Evolutionary conservation across 2,888 invertebrate genomes (phyloP), one percentile per base, ranked within the genome.

Genomic region (Clepsis dumicolana): DNA sequence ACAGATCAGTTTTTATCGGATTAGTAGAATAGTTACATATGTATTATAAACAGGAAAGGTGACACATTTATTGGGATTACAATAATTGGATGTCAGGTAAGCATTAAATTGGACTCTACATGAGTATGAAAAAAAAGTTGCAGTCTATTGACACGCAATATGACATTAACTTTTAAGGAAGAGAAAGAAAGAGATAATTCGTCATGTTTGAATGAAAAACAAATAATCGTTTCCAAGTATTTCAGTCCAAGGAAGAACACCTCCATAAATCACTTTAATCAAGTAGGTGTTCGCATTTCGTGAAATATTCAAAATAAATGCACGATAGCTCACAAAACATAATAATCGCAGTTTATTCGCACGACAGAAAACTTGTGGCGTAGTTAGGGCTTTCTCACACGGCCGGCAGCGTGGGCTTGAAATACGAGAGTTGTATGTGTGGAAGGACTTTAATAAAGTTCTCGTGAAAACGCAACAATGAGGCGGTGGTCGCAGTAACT

Each of bases 391-490:
- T 77, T 67, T 52, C 66, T 70, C 68, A 64, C 61, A 68, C 67
- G 74, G 63, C 54, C 69, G 71, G 72, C 73, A 35, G 59, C 85
- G 87, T 87, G 86, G 87, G 87, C 72, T 80, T 85, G 82, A 87
- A 80, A 83, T 87, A 81, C 80, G 78, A 77, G 75, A 73, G 75
- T 79, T 77, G 78, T 78, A 75, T 76, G 80, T 80, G 81, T 81
- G 80, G 83, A 82, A 82, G 84, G 79, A 85, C 81, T 86, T 88
- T 88, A 89, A 88, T 89, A 88, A 89, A 89, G 85, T 87, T 85
- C 86, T 86, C 85, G 83, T 86, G 88, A 84, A 89, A 88, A 85
- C 77, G 80, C 80, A 84, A 88, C 89, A 89, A 87, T 89, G 84
- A 82, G 71, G 75, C 78, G 79, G 80, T 81, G 80, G 82, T 74